Base-by-base conservation (phyloP, 2,888 invertebrate genomes). In the Cheiracanthium punctorium region DNA sequence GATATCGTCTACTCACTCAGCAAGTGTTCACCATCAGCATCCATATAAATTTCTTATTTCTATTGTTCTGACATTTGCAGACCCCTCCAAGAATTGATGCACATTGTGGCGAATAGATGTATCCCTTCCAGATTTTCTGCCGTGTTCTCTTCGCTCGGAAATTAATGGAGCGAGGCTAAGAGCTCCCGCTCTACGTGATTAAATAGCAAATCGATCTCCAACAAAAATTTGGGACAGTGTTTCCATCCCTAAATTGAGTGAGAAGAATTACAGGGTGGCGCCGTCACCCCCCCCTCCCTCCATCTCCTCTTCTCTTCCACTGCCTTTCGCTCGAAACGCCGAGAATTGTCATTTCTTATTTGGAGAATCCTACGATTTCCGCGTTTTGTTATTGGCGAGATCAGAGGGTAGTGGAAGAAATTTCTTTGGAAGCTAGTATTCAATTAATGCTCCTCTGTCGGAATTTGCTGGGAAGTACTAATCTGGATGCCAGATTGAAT, bases 131-230 rank as follows among this genome's bases (percentile, higher is more conserved):
- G 1, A 58, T 69, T 69, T 33, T n/a, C 32, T 30, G 2, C 33
- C 24, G 33, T 17, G 2, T 20, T 14, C 32, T 67, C 33, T 33
- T 4, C 10, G 33, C 14, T n/a, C n/a, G 37, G 37, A 17, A 58
- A 69, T 69, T 69, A 69, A 69, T 69, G 69, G 33, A 69, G 33
- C 33, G n/a, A 29, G 37, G 14, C 69, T 67, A 67, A 67, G 48
- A 48, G 67, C 67, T 67, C 67, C 64, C 30, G 29, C 32, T 32
- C 67, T 30, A 17, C 32, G 12, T 67, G 67, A 67, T 67, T 67
- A 32, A 30, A 67, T 14, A 29, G 12, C 37, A 29, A n/a, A 69
- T 69, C 33, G 69, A 69, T 69, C 33, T 69, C 33, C 10, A 33
- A n/a, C 33, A 37, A 24, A 4, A 69, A 69, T 69, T 69, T 69